phyloP scores from a whole-genome alignment of 2,113 vertebrate genomes.

The Labeo catla region DNA sequence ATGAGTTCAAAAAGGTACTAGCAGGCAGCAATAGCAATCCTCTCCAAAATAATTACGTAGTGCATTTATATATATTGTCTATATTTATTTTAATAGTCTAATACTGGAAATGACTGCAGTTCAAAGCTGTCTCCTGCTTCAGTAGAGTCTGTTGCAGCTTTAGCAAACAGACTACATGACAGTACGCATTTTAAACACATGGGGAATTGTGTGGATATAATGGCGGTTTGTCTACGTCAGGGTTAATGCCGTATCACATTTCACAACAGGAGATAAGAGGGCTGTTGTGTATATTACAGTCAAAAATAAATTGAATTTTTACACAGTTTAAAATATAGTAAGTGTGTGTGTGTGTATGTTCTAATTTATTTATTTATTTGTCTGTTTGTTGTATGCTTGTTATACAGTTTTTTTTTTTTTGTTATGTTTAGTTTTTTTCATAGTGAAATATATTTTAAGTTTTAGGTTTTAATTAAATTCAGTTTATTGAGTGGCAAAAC shows the following conservation, averaged over 20 bases:
- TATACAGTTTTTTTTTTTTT: too few species aligned
- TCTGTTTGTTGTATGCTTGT: neutral
- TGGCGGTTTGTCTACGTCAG: slow-evolving; percentile 4
- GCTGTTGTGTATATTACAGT: neutral
- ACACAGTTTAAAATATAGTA: neutral
- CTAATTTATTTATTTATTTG: neutral
- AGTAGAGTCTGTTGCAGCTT: neutral
- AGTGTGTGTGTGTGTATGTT: neutral
- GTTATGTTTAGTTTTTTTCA: too few species aligned
- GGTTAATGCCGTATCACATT: slow-evolving; percentile 10
- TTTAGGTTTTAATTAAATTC: too few species aligned
- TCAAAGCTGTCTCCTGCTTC: neutral
- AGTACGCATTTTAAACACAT: neutral
- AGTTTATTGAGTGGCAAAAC: too few species aligned
- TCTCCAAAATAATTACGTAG: neutral
- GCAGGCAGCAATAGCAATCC: neutral
- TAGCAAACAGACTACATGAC: neutral
- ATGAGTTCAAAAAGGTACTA: neutral
- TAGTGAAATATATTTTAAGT: too few species aligned
- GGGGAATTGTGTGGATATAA: slow-evolving; percentile 12
- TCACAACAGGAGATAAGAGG: neutral
- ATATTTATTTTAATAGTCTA: neutral
- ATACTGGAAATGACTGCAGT: neutral
- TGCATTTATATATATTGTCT: neutral
- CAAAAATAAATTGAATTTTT: neutral